These are phyloP conservation scores for Dendrocopos noguchii DNA, from an alignment of 2,113 vertebrate genomes.

Conservation along the genomic window DNA sequence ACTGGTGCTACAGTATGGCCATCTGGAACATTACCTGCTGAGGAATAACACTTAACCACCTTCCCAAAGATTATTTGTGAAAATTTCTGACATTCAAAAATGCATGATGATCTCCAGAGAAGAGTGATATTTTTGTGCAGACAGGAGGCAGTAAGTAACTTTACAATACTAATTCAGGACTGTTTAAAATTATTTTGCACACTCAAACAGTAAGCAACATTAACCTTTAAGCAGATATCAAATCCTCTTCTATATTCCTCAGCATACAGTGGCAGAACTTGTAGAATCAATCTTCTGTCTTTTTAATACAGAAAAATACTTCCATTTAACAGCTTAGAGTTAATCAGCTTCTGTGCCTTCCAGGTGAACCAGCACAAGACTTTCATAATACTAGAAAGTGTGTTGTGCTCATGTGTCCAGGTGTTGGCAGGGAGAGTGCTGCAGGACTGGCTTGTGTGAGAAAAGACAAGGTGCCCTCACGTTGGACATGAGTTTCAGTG, in stretches of 20 bases:
- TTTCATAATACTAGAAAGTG: neutral
- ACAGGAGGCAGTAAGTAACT: neutral
- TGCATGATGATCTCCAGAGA: neutral
- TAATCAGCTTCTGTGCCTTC: neutral
- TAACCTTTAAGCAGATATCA: neutral
- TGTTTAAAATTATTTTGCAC: neutral
- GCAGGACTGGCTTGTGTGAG: neutral
- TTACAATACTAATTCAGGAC: neutral
- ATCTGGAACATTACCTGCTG: neutral
- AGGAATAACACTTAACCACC: neutral
- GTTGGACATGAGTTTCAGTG: neutral
- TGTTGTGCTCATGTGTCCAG: neutral
- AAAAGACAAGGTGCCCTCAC: neutral
- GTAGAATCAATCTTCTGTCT: neutral
- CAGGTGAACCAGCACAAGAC: neutral
- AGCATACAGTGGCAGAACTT: neutral
- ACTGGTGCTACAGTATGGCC: neutral
- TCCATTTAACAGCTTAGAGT: neutral
- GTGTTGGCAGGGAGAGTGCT: neutral
- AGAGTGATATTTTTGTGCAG: neutral
- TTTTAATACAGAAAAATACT: neutral
- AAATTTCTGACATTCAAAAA: neutral
- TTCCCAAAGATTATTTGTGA: neutral
- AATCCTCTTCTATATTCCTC: neutral
- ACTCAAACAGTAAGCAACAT: neutral